These are phyloP conservation scores for Synergus gifuensis DNA, from an alignment of 2,888 invertebrate genomes.

Conservation along the genomic window DNA sequence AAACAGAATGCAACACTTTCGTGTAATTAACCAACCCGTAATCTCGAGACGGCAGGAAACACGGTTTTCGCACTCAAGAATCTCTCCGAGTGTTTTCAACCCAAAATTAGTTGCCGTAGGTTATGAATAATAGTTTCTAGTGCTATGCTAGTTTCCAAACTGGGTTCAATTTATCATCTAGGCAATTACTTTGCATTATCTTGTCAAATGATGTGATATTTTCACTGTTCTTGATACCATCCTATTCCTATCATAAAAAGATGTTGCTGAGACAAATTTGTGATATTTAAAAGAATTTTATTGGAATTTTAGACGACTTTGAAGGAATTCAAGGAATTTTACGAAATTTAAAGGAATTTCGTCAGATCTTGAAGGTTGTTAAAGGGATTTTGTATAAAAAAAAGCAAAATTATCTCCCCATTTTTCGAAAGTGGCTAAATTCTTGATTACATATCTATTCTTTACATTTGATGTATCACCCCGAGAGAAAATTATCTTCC, in stretches of 20 bases:
- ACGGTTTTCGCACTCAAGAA: constrained; percentile 7
- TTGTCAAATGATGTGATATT: no score
- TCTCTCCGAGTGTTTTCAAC: constrained; percentile 12
- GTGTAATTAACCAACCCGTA: constrained; percentile 50
- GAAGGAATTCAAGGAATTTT: no score
- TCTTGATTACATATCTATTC: not conserved
- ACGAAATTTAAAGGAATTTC: no score
- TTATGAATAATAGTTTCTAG: constrained; percentile 5
- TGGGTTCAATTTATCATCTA: not conserved
- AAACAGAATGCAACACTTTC: constrained; percentile 51
- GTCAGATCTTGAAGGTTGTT: no score
- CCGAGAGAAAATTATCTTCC: not conserved
- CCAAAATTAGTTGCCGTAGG: constrained; percentile 24
- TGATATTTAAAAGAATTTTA: no score
- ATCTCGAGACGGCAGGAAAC: constrained; percentile 41
- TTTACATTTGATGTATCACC: not conserved
- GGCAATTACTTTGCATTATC: not conserved
- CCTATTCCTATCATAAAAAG: no score
- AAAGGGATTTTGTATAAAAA: not conserved
- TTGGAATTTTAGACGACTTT: no score
- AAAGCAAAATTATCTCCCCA: not conserved
- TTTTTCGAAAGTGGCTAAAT: not conserved
- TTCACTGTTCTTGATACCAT: no score
- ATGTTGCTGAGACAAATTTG: no score
- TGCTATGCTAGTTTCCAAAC: not conserved